Conservation (phyloP, 2,797 vertebrate species). For the Coregonus sp. region DNA sequence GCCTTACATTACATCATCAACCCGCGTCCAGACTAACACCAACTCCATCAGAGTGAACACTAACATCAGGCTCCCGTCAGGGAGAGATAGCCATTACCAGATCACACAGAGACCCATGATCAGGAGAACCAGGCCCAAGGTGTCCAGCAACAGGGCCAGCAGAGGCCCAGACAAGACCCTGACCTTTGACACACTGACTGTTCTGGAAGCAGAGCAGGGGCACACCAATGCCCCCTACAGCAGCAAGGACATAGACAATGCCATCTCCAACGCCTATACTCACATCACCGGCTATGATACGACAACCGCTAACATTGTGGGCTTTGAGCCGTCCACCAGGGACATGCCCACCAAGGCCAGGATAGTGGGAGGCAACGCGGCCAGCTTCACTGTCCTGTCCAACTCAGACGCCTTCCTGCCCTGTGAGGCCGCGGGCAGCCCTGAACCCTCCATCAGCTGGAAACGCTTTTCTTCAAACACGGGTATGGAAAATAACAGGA, state of each 20-base stretch:
- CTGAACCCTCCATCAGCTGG: constrained; percentile 85
- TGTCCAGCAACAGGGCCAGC: constrained; percentile 31
- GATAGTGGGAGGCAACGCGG: constrained; percentile 85
- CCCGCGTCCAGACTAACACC: constrained; percentile 46
- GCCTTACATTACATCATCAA: constrained; percentile 43
- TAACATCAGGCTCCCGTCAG: constrained; percentile 43
- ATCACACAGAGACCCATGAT: constrained; percentile 41
- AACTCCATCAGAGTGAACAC: constrained; percentile 13
- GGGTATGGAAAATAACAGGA: constrained; percentile 41
- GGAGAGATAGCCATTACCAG: constrained; percentile 32
- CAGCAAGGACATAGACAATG: constrained; percentile 37
- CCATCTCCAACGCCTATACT: constrained; percentile 42
- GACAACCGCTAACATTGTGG: constrained; percentile 35
- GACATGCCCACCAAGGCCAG: constrained; percentile 77
- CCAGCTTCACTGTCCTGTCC: constrained; percentile 86
- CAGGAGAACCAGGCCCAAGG: constrained; percentile 52
- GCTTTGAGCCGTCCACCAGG: constrained; percentile 53
- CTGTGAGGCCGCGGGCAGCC: constrained; percentile 85
- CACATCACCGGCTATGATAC: constrained; percentile 39
- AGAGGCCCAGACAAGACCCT: constrained; percentile 26
- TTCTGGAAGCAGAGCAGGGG: constrained; percentile 29
- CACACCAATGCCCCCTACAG: constrained; percentile 23
- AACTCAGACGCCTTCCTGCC: constrained; percentile 89
- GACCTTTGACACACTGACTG: constrained; percentile 27
- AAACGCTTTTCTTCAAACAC: constrained; percentile 81